Base-by-base conservation (phyloP, 2,113 vertebrate species). In the Myotis davidii region DNA sequence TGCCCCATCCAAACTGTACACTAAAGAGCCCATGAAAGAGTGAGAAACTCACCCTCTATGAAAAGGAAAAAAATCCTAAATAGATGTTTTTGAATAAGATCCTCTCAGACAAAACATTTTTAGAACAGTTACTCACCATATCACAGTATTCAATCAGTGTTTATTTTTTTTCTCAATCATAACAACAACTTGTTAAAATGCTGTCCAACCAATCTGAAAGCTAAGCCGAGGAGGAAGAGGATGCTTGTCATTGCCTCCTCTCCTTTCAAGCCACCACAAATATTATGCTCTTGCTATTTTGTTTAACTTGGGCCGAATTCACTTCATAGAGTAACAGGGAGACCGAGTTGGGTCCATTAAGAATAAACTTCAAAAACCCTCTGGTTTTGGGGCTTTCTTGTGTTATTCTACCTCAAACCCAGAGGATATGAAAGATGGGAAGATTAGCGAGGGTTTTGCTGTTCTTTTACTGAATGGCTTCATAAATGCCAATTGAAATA, bases 401-500 rank as follows among this genome's bases (percentile, higher is more conserved):
- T 21, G 18, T 96, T 97, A 91, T 97, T 96, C 86, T 48, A 93
- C 94, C 97, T 72, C 67, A 97, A 98, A 97, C 70, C 72, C 96
- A 98, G 82, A 97, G 88, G 96, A 95, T 70, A 87, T 92, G 96
- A 96, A 90, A 97, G 91, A 97, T 96, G 95, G 93, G 96, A 94
- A 95, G 93, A 94, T 97, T 95, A 95, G n/a, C 3, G 7, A 85
- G 76, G 84, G 92, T 86, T 97, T 79, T 34, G 67, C 90, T 83
- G 48, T 61, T 56, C 13, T 85, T 95, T 83, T 70, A 95, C 96
- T 98, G 97, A 98, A 97, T 97, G 94, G 94, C 23, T 76, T 90
- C 88, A 91, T 92, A 96, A 91, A 96, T 70, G 73, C 96, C 94
- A 95, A 73, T 97, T 95, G 96, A 97, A 98, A 96, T 96, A 95